Evolutionary conservation across 2,888 invertebrate species (phyloP), one percentile per base, ranked within the genome.

Genomic region (Amphipyra tragopoginis): DNA sequence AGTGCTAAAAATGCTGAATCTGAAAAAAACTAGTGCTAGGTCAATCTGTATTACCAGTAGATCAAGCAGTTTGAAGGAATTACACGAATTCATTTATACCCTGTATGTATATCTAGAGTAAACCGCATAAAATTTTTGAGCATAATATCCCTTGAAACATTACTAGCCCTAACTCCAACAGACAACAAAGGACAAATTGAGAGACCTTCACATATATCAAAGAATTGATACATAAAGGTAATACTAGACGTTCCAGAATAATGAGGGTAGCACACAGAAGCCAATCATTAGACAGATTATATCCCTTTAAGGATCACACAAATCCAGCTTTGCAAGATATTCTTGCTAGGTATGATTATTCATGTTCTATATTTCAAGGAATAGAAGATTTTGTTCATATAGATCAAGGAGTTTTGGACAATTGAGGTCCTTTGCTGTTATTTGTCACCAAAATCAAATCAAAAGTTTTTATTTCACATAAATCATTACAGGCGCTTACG

Each of bases 201-300:
- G 1, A 5, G 10, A 36, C 11, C 29, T n/a, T 26, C 7, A 1
- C 5, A n/a, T n/a, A 29, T 45, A n/a, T 33, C 33, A 47, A 47
- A 47, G 33, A 13, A 29, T 33, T 10, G 8, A 7, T 33, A 49
- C 38, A 33, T 54, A 50, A 56, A 36, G 29, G 51, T 40, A 53
- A 59, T 48, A 36, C 15, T 48, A 49, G 39, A 54, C 21, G n/a
- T 49, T 29, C 40, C 34, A 10, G 34, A 39, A 58, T 63, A 58
- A 63, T 63, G 63, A 39, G 38, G 33, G n/a, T 14, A 38, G 42
- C 21, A 38, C 21, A 44, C 42, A 43, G 47, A 63, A 52, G 42
- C 49, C 49, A 63, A 53, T 53, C 36, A 47, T 56, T 45, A 44
- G 47, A 38, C 44, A 56, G 47, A 56, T 62, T 26, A 57, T 33